A percentile compares a stretch with the other conserved stretches of the same genome.
Conservation (phyloP, 2,797 vertebrate genomes). For the Pogonophryne albipinna region DNA sequence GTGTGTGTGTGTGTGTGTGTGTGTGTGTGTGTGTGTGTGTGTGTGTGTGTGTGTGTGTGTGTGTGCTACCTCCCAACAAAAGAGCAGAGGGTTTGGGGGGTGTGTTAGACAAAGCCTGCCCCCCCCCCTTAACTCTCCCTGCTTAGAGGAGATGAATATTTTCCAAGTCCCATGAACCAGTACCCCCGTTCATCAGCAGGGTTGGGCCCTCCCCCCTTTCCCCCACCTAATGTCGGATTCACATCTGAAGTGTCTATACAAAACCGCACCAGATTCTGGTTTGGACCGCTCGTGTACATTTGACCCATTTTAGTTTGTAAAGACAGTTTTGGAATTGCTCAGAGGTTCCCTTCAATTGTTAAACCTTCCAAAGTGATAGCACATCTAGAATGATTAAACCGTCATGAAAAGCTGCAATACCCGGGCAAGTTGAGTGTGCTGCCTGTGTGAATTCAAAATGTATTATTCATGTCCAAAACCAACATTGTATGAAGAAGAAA, state of each 20-base stretch:
- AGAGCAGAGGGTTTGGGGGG: slow-evolving; percentile 62
- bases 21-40: slow-evolving; percentile 38
- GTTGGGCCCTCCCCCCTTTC: slow-evolving; percentile 25
- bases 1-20: slow-evolving; percentile 37
- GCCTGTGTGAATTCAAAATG: neutral
- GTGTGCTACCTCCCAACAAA: slow-evolving; percentile 73
- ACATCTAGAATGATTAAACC: neutral
- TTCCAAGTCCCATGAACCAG: slow-evolving; percentile 67
- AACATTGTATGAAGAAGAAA: neutral
- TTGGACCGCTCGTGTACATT: slow-evolving; percentile 11
- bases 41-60: slow-evolving; percentile 43
- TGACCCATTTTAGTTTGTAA: slow-evolving; percentile 25
- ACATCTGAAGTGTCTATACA: slow-evolving; percentile 20
- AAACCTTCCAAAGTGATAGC: neutral
- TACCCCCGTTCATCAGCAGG: slow-evolving; percentile 38
- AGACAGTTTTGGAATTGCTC: neutral
- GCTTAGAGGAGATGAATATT: slow-evolving; percentile 81
- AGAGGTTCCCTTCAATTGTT: neutral
- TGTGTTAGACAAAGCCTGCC: slow-evolving; percentile 73
- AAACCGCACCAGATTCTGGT: neutral
- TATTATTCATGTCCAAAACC: neutral
- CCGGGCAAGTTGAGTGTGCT: neutral
- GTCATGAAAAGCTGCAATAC: neutral
- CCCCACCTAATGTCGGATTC: slow-evolving; percentile 2
- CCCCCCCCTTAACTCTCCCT: slow-evolving; percentile 59